phyloP scores from a whole-genome alignment of 2,888 invertebrate species.

The Andrena flavipes region DNA sequence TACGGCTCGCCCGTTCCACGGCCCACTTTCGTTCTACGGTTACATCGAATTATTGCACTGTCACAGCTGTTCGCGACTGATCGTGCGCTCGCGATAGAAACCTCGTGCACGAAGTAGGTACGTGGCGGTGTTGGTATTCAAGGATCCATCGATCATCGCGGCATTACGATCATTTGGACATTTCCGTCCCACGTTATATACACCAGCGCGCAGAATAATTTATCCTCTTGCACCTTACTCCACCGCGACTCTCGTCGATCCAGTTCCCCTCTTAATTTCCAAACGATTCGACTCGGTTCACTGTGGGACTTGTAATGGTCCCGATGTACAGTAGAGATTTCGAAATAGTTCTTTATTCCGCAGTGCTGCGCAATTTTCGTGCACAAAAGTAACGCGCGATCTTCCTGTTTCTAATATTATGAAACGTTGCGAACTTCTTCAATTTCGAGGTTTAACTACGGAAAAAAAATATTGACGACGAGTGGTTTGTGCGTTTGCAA shows the following conservation, averaged over 20 bases:
- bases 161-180: constrained; percentile 71
- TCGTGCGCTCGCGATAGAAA: constrained; percentile 42
- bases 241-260: constrained; percentile 62
- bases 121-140: constrained; percentile 20
- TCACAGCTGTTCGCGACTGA: constrained; percentile 45
- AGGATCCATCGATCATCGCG: constrained; percentile 66
- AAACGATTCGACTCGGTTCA: constrained; percentile 60
- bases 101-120: constrained; percentile 31
- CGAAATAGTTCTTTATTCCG: not conserved
- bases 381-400: not conserved
- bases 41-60: constrained; percentile 33
- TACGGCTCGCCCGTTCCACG: not conserved
- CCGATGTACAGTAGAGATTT: constrained; percentile 18
- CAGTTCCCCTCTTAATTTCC: constrained; percentile 73
- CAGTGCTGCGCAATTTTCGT: not conserved
- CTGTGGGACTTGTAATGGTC: constrained; percentile 54
- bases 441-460: constrained; percentile 2
- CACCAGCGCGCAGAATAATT: constrained; percentile 59
- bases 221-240: constrained; percentile 71
- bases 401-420: not conserved
- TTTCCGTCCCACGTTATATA: constrained; percentile 61
- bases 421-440: not conserved
- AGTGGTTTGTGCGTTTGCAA: not conserved
- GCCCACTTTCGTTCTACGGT: constrained; percentile 25
- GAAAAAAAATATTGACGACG: constrained; percentile 2